A percentile compares a stretch with the other conserved stretches of the same genome.
Conservation (phyloP, 2,113 vertebrate genomes). For the Megaceryle maxima region DNA sequence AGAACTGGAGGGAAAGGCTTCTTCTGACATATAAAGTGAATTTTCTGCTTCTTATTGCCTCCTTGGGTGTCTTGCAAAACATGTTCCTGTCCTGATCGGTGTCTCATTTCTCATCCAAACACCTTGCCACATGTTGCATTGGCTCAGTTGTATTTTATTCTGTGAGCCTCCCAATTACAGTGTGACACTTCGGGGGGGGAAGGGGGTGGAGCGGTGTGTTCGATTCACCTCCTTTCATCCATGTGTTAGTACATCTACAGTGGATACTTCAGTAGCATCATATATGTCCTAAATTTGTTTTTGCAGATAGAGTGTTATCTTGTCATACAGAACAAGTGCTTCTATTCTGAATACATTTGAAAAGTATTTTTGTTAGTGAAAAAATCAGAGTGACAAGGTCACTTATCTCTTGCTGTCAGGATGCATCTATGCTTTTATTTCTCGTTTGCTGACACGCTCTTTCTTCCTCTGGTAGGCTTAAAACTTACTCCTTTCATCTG, state of each 20-base stretch:
- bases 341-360: neutral
- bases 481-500: neutral
- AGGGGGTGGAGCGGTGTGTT: fast-evolving
- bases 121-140: fast-evolving
- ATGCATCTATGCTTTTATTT: neutral
- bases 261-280: neutral
- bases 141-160: neutral
- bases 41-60: neutral
- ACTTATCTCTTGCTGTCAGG: neutral
- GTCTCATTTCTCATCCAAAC: neutral
- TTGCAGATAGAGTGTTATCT: neutral
- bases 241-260: neutral
- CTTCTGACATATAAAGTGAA: neutral
- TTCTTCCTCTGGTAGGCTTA: slow-evolving; percentile 7
- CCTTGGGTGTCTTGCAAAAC: neutral
- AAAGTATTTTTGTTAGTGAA: neutral
- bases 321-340: neutral
- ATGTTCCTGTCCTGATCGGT: neutral
- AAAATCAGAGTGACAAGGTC: neutral
- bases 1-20: neutral
- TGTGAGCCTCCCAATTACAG: neutral
- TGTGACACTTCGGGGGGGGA: fast-evolving
- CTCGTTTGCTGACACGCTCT: neutral
- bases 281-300: neutral
- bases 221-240: neutral